Base-by-base conservation (phyloP, 2,888 invertebrate genomes). In the Tethea ocularis region DNA sequence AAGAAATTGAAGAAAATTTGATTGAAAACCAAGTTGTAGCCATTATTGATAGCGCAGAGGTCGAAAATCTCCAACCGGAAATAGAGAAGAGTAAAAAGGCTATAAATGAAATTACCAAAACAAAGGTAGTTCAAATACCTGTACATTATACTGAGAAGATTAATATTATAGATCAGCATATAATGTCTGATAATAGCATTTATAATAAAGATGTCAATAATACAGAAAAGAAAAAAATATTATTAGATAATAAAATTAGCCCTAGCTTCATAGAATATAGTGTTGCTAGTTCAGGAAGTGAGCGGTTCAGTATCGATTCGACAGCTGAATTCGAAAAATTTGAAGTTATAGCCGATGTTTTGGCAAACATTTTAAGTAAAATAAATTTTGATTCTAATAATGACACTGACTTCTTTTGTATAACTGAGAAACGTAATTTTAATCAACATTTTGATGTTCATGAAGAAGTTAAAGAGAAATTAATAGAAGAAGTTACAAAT, bases 321-420 rank as follows among this genome's bases (percentile, higher is more conserved):
- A 90, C 88, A 1, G 81, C 68, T 5, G 93, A 93, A 69, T 93
- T 93, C 62, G 93, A 93, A 63, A 90, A 87, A 68, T 80, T 85
- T 38, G 93, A 93, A 78, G 61, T 75, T 0, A 78, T 91, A 8
- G 68, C 86, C 0, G 91, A 92, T 56, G 64, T 92, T 6, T 61
- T 93, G 10, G 68, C 74, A 2, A 46, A 64, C 13, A 69, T 93
- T 36, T 62, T 91, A 1, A 82, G 80, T 53, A 81, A 68, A 64
- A 80, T 91, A 46, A 78, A 87, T 57, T 68, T 70, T 60, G 67
- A 74, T 17, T 59, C 38, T 11, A 54, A 56, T 17, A 15, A 59
- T 20, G 7, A 46, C 20, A 15, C 7, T 1, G 46, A 46, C 24
- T 61, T 64, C 24, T 60, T 60, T 8, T 56, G 61, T 20, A 53